Base-by-base conservation (phyloP, 1,140 invertebrate species). In the Leptoteleia sp. region DNA sequence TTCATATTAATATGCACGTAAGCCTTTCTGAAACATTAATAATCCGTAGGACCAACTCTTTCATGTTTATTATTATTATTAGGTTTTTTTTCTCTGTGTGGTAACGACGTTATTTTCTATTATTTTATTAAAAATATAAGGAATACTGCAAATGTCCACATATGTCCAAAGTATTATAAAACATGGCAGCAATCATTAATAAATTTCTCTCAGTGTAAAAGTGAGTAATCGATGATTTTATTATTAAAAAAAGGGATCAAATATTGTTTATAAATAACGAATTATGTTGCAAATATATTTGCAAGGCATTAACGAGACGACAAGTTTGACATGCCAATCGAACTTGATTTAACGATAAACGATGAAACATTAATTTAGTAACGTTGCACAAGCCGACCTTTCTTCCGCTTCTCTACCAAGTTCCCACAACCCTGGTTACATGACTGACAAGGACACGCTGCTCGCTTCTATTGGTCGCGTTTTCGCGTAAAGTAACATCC, bases 241-340 rank as follows among this genome's bases (percentile, higher is more conserved):
- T 3, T 12, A 12, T 2, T 3, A 6, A 11, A 37, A 37, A 37
- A 13, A 37, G n/a, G 3, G 33, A 13, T 3, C 37, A 38, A 0
- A 40, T 37, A 9, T 19, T 25, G 11, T 43, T 47, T 54, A 4
- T 35, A 42, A 59, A 50, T 42, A 52, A 55, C 52, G 12, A 2
- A 12, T 0, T 52, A 6, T 25, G 11, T 12, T 8, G 40, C 55
- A 55, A 67, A 55, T 42, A 48, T 59, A 59, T 68, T 55, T 55
- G 47, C 17, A 33, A 5, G n/a, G 1, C 37, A 17, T 16, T 52
- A 61, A 35, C 57, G 4, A 68, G 27, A 47, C 1, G 11, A 4
- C 1, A 61, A 62, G 27, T 45, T 43, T 31, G 88, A 95, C 19
- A 5, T 88, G 84, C 31, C 93, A 94, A 81, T 50, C 47, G 29